phyloP scores from a whole-genome alignment of 2,113 vertebrate genomes.

The Pangasianodon hypophthalmus region DNA sequence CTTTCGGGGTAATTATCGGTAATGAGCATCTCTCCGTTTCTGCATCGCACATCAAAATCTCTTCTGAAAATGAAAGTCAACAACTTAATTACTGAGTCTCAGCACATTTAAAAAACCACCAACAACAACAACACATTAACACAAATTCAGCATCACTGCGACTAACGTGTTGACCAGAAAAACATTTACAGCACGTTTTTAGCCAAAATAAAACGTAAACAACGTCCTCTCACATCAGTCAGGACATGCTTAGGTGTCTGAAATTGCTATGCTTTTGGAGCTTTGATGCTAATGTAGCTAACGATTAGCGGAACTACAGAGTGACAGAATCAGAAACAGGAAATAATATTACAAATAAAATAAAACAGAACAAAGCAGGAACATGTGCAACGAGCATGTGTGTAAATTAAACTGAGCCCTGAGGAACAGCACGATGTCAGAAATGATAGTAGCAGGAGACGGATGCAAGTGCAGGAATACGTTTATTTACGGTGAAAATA shows the following conservation, averaged over 20 bases:
- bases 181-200: neutral
- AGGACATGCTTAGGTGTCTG: no score
- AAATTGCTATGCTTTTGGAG: neutral
- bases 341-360: neutral
- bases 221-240: neutral
- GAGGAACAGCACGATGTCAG: no score
- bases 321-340: neutral
- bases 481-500: no score
- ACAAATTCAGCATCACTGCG: no score
- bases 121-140: no score
- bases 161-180: neutral
- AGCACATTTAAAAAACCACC: neutral
- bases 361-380: neutral
- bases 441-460: no score
- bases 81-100: neutral
- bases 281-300: neutral
- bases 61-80: conserved; percentile 4
- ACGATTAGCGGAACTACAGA: neutral
- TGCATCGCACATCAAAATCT: conserved; percentile 10
- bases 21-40: conserved; percentile 1
- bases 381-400: neutral
- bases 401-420: no score
- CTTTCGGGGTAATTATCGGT: neutral
- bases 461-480: no score
- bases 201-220: neutral